Evolutionary conservation across 2,113 vertebrate genomes (phyloP).

Genomic region (Delphinus delphis): DNA sequence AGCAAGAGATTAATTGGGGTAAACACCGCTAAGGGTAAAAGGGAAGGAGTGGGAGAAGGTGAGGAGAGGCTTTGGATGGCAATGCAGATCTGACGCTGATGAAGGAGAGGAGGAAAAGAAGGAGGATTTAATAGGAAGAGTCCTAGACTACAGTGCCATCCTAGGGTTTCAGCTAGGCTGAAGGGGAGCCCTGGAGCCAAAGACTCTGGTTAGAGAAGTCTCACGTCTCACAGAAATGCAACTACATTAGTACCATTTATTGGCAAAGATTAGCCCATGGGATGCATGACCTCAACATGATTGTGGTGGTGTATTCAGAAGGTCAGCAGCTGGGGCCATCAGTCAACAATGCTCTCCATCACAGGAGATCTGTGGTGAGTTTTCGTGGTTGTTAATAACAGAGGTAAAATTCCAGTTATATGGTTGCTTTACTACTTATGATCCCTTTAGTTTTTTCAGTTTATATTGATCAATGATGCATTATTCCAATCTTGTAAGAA

Average conservation of each 20-base stretch:
- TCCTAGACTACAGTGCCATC: neutral
- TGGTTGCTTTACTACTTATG: neutral
- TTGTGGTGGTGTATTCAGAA: neutral
- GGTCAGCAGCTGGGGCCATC: neutral
- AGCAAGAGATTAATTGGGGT: neutral
- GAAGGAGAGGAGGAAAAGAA: neutral
- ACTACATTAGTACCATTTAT: neutral
- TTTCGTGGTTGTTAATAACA: neutral
- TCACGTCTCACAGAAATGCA: neutral
- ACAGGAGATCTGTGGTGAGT: neutral
- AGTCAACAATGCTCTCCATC: neutral
- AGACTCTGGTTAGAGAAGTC: neutral
- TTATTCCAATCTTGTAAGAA: neutral
- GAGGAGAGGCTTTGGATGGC: neutral
- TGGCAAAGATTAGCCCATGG: neutral
- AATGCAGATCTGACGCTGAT: neutral
- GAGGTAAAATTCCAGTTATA: neutral
- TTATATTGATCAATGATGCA: neutral
- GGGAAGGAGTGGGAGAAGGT: neutral
- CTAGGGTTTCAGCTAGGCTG: neutral
- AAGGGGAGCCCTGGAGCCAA: neutral
- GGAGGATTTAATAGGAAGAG: neutral
- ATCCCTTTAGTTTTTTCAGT: neutral
- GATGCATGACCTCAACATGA: neutral
- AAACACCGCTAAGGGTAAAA: neutral